These are phyloP conservation scores for Danio aesculapii DNA, from an alignment of 2,797 vertebrate genomes.

Conservation along the genomic window DNA sequence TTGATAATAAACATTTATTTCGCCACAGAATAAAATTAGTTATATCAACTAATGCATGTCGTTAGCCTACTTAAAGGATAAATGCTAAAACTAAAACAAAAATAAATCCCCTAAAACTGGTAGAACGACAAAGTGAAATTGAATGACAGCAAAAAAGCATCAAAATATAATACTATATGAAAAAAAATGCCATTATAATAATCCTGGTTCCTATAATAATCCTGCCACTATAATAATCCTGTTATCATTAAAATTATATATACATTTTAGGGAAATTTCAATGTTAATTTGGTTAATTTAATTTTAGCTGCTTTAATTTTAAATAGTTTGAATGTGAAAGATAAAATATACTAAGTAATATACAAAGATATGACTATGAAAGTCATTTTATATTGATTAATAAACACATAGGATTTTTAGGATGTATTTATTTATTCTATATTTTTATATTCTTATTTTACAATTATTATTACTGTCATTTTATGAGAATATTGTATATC, in stretches of 20 bases:
- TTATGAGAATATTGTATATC: too few relatives aligned
- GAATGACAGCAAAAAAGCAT: not conserved
- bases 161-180: not conserved
- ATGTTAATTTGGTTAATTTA: too few relatives aligned
- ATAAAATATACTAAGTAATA: too few relatives aligned
- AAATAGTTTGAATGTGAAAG: too few relatives aligned
- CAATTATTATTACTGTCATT: too few relatives aligned
- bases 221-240: not conserved
- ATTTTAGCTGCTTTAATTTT: too few relatives aligned
- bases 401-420: too few relatives aligned
- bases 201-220: not conserved
- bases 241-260: too few relatives aligned
- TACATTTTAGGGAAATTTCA: not conserved
- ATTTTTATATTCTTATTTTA: too few relatives aligned
- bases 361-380: too few relatives aligned
- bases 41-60: not conserved
- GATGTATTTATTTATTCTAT: too few relatives aligned
- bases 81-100: not conserved
- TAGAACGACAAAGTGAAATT: constrained; percentile 4
- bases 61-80: not conserved
- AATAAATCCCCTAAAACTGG: not conserved
- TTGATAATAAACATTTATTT: not conserved
- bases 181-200: not conserved
- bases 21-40: not conserved
- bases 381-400: too few relatives aligned